Conservation (phyloP, 2,888 invertebrate genomes). For the Ariolimax columbianus region DNA sequence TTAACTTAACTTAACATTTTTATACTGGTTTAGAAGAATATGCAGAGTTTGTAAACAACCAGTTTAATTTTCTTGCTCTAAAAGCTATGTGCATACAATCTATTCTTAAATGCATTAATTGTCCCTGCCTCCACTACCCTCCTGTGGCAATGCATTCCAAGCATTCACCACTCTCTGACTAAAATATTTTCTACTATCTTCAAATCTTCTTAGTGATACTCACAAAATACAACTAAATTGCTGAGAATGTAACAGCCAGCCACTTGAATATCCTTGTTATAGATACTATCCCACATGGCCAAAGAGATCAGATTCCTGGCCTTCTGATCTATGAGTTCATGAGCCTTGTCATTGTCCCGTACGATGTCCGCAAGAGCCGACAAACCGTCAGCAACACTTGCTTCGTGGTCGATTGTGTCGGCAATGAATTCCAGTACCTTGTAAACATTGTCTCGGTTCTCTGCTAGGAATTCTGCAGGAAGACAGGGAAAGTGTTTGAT, state of each 20-base stretch:
- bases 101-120: too few relatives aligned
- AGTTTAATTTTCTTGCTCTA: too few relatives aligned
- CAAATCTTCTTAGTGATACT: too few relatives aligned
- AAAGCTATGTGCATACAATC: too few relatives aligned
- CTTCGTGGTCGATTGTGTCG: constrained; percentile 68
- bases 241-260: constrained; percentile 70
- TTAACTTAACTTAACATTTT: too few relatives aligned
- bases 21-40: too few relatives aligned
- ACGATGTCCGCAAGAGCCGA: constrained; percentile 65
- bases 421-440: constrained; percentile 71
- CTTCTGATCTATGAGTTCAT: constrained; percentile 58
- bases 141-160: too few relatives aligned
- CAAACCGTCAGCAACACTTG: constrained; percentile 67
- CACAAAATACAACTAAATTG: constrained; percentile 62
- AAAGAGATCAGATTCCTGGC: constrained; percentile 70
- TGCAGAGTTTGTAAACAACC: too few relatives aligned
- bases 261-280: constrained; percentile 66
- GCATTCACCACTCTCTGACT: too few relatives aligned
- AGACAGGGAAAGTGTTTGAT: background rate
- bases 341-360: constrained; percentile 32
- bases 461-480: constrained; percentile 40
- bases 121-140: too few relatives aligned
- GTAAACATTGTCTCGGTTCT: constrained; percentile 24
- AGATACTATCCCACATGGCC: constrained; percentile 73
- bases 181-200: too few relatives aligned